Conservation (phyloP, 1,140 invertebrate species). For the Lerema accius region DNA sequence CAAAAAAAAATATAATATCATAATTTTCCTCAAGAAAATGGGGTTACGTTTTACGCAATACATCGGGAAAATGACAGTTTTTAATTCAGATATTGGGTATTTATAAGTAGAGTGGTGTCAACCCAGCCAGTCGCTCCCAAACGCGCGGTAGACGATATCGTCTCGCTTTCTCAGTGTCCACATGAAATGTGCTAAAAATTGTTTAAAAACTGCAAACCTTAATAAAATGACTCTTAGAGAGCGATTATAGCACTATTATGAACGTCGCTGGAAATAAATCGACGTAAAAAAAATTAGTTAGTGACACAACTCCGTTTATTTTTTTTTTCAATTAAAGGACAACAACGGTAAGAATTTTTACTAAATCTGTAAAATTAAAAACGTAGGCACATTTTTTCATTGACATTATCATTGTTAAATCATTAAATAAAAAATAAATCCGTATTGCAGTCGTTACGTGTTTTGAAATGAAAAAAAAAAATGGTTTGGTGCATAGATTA, state of each 20-base stretch:
- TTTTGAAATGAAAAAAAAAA: not conserved
- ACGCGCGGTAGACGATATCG: conserved; percentile 40
- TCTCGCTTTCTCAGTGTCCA: conserved; percentile 29
- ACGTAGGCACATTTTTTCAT: no score
- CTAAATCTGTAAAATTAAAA: no score
- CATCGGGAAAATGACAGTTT: conserved; percentile 10
- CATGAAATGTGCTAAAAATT: conserved; percentile 47
- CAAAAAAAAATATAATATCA: no score
- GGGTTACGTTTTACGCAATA: not conserved
- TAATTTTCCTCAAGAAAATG: no score
- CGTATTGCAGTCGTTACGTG: conserved; percentile 3
- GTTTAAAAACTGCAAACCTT: conserved; percentile 35
- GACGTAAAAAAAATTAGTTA: conserved; percentile 32
- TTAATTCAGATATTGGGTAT: conserved; percentile 23
- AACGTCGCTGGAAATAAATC: conserved; percentile 17
- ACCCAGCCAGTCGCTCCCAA: conserved; percentile 42
- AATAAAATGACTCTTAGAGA: conserved; percentile 37
- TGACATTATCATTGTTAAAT: no score
- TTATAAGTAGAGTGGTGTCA: conserved; percentile 34
- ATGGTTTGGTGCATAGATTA: not conserved
- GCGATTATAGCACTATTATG: conserved; percentile 31
- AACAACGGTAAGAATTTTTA: conserved; percentile 19
- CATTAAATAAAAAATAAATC: no score
- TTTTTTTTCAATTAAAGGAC: conserved; percentile 20
- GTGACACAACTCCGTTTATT: conserved; percentile 27